Base-by-base conservation (phyloP, 2,113 vertebrate species). In the Struthio camelus region DNA sequence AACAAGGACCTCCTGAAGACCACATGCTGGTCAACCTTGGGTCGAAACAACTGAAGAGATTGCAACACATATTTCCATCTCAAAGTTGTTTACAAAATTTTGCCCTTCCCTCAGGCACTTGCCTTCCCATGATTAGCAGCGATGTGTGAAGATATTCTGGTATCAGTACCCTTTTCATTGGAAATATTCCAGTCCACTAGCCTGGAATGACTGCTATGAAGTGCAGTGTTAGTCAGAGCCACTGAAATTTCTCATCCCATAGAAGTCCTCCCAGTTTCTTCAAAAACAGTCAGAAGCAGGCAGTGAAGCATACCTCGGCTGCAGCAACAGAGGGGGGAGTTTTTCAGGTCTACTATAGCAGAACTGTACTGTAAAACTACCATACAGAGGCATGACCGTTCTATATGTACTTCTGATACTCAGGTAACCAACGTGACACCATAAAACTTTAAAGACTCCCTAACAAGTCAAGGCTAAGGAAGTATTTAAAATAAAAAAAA, bases 101-200 rank as follows among this genome's bases (percentile, higher is more conserved):
- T 93, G 92, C 78, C 94, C 94, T 96, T 97, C 94, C 95, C 94
- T 85, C 85, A 22, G 95, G 93, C 95, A 71, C 76, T 93, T 89
- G 91, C 94, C 87, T 85, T 83, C 71, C 71, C 76, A 83, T 66
- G 54, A 93, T 94, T 91, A 93, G 86, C 93, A 93, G 81, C 1
- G 16, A 85, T 91, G 85, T 97, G 89, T 88, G 87, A 93, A 93
- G 94, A 96, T 91, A 85, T 91, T 97, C 42, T 8, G 51, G 79
- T 96, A 92, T 95, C 86, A 78, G 92, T 89, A 73, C 86, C 53
- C 79, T 85, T 97, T 65, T 94, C 78, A 82, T 85, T 95, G 92
- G 78, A 89, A 87, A 24, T 14, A 87, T 72, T 96, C 80, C 90
- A 94, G 88, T 42, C 40, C 54, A 77, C 32, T 64, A 73, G 62